A percentile compares a stretch with the other conserved stretches of the same genome.
Evolutionary conservation across 2,888 invertebrate genomes (phyloP).

Genomic region (Lamellibrachia columna): DNA sequence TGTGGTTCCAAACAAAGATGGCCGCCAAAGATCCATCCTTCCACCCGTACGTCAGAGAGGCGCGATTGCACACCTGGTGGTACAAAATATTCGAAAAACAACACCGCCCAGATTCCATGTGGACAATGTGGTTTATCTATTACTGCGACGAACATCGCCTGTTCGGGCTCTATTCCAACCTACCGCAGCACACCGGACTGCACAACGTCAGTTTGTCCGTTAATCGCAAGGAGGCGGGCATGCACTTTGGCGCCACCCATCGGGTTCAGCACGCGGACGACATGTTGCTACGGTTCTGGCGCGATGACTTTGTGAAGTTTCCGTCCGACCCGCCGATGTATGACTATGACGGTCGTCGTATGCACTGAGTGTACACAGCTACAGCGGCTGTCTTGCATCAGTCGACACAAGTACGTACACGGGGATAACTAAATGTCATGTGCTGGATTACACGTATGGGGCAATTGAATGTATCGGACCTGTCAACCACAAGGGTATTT

Average conservation of each 20-base stretch:
- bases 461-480: too few relatives aligned
- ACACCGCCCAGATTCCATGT: constrained; percentile 43
- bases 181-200: neutral
- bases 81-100: constrained; percentile 32
- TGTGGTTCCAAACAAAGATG: constrained; percentile 16
- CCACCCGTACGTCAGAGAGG: neutral
- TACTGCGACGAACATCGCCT: neutral
- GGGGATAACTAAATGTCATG: too few relatives aligned
- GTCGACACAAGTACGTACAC: too few relatives aligned
- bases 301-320: constrained; percentile 29
- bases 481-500: too few relatives aligned
- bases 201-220: constrained; percentile 39
- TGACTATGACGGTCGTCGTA: constrained; percentile 25
- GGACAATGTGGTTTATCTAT: constrained; percentile 21
- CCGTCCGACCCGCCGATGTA: neutral
- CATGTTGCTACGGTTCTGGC: constrained; percentile 25
- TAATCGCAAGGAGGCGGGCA: constrained; percentile 50
- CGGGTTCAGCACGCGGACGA: neutral
- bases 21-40: neutral
- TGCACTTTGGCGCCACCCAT: constrained; percentile 43
- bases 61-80: neutral
- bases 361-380: neutral
- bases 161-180: constrained; percentile 8
- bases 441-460: too few relatives aligned
- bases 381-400: too few relatives aligned